Evolutionary conservation across 2,888 invertebrate species (phyloP).

Genomic region (Campaea margaritaria): DNA sequence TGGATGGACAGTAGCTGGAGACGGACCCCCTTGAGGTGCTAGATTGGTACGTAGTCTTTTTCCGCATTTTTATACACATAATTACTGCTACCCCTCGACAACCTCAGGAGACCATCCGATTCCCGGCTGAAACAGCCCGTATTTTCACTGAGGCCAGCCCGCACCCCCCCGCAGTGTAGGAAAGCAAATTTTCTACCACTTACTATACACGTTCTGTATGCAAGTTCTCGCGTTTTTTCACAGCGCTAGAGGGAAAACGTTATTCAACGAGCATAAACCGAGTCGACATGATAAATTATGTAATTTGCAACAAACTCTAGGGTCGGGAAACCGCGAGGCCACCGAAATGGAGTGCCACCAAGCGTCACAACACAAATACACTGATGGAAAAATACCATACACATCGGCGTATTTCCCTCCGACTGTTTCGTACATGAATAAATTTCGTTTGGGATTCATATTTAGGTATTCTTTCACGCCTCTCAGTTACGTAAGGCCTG

Average conservation of each 20-base stretch:
- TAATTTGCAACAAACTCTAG: constrained; percentile 65
- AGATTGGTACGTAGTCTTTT: too few relatives aligned
- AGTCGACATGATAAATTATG: constrained; percentile 70
- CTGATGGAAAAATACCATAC: constrained; percentile 41
- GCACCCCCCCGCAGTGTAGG: too few relatives aligned
- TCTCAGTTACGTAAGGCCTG: not conserved
- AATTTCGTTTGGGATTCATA: constrained; percentile 33
- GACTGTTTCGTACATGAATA: constrained; percentile 31
- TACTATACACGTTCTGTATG: constrained; percentile 9
- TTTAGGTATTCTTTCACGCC: constrained; percentile 11
- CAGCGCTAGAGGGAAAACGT: constrained; percentile 52
- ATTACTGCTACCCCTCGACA: too few relatives aligned
- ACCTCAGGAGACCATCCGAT: too few relatives aligned
- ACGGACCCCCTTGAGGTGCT: too few relatives aligned
- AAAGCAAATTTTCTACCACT: too few relatives aligned
- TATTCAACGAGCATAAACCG: constrained; percentile 59
- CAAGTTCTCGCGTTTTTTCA: constrained; percentile 42
- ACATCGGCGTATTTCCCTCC: constrained; percentile 35
- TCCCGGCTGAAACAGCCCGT: too few relatives aligned
- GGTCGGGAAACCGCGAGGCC: constrained; percentile 45
- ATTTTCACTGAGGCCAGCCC: too few relatives aligned
- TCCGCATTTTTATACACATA: too few relatives aligned
- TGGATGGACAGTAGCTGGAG: too few relatives aligned
- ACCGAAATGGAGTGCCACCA: constrained; percentile 49
- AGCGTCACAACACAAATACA: constrained; percentile 23